Base-by-base conservation (phyloP, 2,888 invertebrate species). In the Lithosia quadra region DNA sequence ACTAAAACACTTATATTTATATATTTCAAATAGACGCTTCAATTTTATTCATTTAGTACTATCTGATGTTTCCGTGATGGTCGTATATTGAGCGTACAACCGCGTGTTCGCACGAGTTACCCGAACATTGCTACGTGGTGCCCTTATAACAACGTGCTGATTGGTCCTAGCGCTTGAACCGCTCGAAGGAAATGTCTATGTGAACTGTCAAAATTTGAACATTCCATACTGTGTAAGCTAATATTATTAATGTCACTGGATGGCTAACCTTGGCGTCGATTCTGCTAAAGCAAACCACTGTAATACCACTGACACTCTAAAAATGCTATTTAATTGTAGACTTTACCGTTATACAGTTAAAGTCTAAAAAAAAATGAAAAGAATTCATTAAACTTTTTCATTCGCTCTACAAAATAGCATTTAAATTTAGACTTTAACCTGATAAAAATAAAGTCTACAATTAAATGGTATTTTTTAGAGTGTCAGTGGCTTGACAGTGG, bases 121-220 rank as follows among this genome's bases (percentile, higher is more conserved):
- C 39, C 49, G 28, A 49, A 65, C 24, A 28, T 15, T 28, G 64
- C 55, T 65, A 57, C 58, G 57, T 58, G 65, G 57, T 58, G 24
- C 64, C 64, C 64, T 24, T 57, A 33, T 24, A 64, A 28, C n/a
- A 24, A 58, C 43, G 21, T 49, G 58, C 39, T 43, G 62, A 43
- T 39, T 62, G 63, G 33, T 18, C 65, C 60, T 66, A 66, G 53
- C 53, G 65, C 65, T 66, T 66, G 34, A 53, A 49, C n/a, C 36
- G 64, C 57, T 65, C 58, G 58, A 57, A 43, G 39, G 58, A 58
- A 65, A 58, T 58, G 39, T 65, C 39, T 36, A n/a, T 34, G n/a
- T 13, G 13, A 60, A 60, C 22, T 63, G 34, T 34, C 53, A n/a
- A 63, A 21, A 15, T n/a, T 49, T 49, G 62, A 49, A 28, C 49